Conservation (phyloP, 2,888 invertebrate genomes). For the Mesorhabditis sp. region DNA sequence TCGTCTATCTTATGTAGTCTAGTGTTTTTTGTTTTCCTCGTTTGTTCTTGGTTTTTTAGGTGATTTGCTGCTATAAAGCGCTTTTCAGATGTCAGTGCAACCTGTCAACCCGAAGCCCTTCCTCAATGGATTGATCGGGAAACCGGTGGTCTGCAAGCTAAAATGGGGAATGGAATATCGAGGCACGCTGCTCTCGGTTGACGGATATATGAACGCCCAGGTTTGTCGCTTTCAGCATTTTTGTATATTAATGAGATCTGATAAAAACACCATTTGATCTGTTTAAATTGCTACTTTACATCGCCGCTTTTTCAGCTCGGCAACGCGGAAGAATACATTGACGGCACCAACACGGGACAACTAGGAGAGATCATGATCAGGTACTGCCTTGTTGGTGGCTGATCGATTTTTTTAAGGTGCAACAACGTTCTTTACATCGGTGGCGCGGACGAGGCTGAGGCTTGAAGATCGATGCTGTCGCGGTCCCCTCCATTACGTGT, state of each 20-base stretch:
- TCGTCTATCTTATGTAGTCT: no score
- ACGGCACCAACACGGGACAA: slow-evolving; percentile 83
- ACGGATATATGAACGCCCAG: slow-evolving; percentile 88
- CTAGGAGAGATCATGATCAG: slow-evolving; percentile 93
- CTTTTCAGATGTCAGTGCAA: slow-evolving; percentile 21
- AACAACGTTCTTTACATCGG: slow-evolving; percentile 55
- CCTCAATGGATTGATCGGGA: slow-evolving; percentile 92
- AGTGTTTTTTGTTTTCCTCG: no score
- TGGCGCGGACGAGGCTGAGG: slow-evolving; percentile 30
- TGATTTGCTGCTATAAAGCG: no score
- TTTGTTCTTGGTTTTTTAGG: no score
- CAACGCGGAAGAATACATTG: slow-evolving; percentile 93
- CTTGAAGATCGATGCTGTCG: no score
- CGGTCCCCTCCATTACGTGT: no score
- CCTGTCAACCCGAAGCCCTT: slow-evolving; percentile 99
- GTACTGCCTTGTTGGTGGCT: slow-evolving; percentile 58
- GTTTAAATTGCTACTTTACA: no score
- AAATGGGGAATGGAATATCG: slow-evolving; percentile 99
- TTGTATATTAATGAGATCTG: no score
- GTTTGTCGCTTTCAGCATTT: no score
- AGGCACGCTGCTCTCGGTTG: slow-evolving; percentile 80
- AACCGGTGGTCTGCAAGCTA: slow-evolving; percentile 91
- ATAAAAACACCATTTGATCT: no score
- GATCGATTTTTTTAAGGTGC: slow-evolving; percentile 36
- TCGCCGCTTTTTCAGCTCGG: slow-evolving; percentile 72